These are phyloP conservation scores for Sparus aurata DNA, from an alignment of 2,797 vertebrate species.

Conservation along the genomic window DNA sequence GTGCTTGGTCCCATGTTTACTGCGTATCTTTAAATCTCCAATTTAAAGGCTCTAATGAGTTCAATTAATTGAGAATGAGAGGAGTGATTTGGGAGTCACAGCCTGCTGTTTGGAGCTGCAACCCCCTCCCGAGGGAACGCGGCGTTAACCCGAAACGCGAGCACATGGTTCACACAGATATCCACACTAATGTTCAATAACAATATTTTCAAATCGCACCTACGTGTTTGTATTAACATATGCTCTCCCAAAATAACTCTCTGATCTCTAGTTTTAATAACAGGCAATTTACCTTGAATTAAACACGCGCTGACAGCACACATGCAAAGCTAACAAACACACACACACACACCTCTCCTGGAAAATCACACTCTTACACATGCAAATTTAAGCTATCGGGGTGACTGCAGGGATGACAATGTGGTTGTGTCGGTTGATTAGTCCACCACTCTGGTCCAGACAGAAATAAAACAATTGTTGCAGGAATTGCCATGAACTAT, in stretches of 20 bases:
- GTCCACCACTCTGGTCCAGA: neutral
- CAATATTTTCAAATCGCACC: slow-evolving; percentile 38
- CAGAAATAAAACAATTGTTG: neutral
- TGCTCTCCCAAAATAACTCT: slow-evolving; percentile 16
- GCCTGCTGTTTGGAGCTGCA: slow-evolving; percentile 54
- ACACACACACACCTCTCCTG: neutral
- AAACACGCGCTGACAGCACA: neutral
- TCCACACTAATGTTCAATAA: slow-evolving; percentile 19
- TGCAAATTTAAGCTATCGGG: neutral
- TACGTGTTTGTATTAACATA: slow-evolving; percentile 29
- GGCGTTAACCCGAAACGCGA: slow-evolving; percentile 49
- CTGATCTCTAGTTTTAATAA: slow-evolving; percentile 30
- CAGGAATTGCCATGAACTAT: neutral
- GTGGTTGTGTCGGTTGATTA: fast-evolving
- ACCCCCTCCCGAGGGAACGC: slow-evolving; percentile 40
- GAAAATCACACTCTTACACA: neutral
- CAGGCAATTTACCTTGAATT: slow-evolving; percentile 31
- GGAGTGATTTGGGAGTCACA: slow-evolving; percentile 65
- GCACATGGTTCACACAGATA: slow-evolving; percentile 28
- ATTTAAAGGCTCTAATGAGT: slow-evolving; percentile 80
- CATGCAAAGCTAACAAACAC: slow-evolving; percentile 1
- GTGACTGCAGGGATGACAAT: neutral
- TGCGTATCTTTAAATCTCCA: slow-evolving; percentile 78
- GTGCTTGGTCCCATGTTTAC: slow-evolving; percentile 70
- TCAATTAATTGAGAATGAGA: slow-evolving; percentile 80